Percentiles rank a stretch among this genome's conserved stretches.
Conservation (phyloP, 2,113 vertebrate genomes). For the Sceloporus undulatus region DNA sequence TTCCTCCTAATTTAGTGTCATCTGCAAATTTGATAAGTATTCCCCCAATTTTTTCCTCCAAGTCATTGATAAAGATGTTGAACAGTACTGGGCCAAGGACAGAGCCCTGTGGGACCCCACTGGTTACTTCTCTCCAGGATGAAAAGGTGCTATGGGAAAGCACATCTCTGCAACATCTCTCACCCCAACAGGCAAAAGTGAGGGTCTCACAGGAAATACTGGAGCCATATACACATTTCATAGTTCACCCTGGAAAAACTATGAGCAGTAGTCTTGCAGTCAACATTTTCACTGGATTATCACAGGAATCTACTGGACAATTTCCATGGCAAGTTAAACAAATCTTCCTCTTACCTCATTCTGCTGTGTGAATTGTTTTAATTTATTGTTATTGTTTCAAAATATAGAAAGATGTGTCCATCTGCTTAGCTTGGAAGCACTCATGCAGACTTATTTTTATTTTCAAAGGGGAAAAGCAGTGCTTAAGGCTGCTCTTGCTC, state of each 20-base stretch:
- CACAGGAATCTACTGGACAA: neutral
- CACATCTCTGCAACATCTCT: neutral
- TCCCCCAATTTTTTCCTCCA: too few species aligned
- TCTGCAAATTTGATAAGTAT: too few species aligned
- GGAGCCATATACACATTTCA: neutral
- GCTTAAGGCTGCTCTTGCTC: neutral
- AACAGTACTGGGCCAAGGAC: too few species aligned
- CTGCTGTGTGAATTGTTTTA: neutral
- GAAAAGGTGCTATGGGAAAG: neutral
- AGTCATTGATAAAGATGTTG: too few species aligned
- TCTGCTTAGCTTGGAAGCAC: neutral
- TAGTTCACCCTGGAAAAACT: neutral
- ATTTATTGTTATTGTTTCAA: constrained; percentile 18
- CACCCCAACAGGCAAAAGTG: neutral
- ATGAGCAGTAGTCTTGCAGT: neutral
- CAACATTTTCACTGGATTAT: neutral
- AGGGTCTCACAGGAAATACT: neutral
- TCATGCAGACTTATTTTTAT: neutral
- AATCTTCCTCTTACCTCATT: neutral
- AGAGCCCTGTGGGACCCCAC: too few species aligned
- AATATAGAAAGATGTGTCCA: neutral
- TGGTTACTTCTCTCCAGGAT: too few species aligned
- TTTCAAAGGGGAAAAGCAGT: neutral
- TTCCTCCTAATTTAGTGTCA: too few species aligned
- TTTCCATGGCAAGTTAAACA: neutral